Evolutionary conservation across 2,888 invertebrate species (phyloP).

Genomic region (Metopia argyrocephala): DNA sequence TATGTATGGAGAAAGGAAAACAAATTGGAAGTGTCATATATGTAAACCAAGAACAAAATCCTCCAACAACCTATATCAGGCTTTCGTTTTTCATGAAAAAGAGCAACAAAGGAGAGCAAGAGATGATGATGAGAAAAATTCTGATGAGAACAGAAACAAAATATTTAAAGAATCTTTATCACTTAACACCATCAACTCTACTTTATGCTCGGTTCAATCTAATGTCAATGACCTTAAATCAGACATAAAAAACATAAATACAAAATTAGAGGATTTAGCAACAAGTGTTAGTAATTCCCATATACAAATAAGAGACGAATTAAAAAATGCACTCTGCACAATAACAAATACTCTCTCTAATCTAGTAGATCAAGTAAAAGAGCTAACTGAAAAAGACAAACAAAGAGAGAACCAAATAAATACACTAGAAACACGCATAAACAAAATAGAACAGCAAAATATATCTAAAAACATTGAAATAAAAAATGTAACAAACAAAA

Average conservation of each 20-base stretch:
- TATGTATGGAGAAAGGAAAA: not conserved
- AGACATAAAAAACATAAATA: constrained; percentile 3
- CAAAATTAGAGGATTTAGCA: not conserved
- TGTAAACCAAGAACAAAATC: not conserved
- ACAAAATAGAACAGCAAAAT: not conserved
- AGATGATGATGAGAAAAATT: not conserved
- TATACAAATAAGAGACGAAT: not conserved
- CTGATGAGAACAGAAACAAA: not conserved
- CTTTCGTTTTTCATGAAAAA: not conserved
- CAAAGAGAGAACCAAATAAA: not conserved
- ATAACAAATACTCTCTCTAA: not conserved
- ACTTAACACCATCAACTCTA: not conserved
- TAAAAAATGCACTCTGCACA: not conserved
- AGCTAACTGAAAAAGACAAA: not conserved
- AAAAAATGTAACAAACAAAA: no score
- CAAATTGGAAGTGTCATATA: not conserved
- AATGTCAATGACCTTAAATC: not conserved
- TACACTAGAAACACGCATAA: not conserved
- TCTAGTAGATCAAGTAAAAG: not conserved
- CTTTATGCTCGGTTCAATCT: not conserved
- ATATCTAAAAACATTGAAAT: not conserved
- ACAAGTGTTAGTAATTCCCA: not conserved
- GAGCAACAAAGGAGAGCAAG: not conserved
- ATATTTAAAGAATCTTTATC: not conserved
- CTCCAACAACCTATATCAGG: not conserved